These are phyloP conservation scores for Neopelma chrysocephalum DNA, from an alignment of 2,797 vertebrate species.

Conservation along the genomic window DNA sequence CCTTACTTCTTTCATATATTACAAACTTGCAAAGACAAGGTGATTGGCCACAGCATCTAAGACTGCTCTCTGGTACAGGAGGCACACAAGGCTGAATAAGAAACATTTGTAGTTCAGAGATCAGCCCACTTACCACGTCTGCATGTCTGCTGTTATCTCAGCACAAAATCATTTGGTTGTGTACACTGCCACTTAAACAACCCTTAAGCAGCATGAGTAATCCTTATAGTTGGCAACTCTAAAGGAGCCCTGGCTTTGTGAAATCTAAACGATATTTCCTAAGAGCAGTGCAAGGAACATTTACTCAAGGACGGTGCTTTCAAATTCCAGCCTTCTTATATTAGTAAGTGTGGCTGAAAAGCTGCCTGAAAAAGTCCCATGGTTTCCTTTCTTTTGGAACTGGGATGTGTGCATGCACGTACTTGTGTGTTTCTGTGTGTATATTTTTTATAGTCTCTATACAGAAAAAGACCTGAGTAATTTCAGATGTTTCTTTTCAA, in stretches of 20 bases:
- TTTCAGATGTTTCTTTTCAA: not conserved
- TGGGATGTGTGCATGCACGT: rapidly evolving
- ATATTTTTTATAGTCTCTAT: not conserved
- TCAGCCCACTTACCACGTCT: not conserved
- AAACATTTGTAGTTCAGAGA: conserved; percentile 16
- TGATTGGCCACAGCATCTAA: not conserved
- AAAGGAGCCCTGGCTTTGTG: conserved; percentile 18
- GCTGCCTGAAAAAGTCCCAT: not conserved
- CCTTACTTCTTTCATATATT: not conserved
- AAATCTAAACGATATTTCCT: conserved; percentile 16
- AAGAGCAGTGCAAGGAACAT: not conserved
- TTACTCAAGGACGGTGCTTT: not conserved
- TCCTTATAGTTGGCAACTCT: not conserved
- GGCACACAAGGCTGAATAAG: not conserved
- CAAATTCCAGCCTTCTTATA: conserved; percentile 3
- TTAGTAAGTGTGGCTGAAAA: not conserved
- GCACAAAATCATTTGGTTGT: conserved; percentile 41
- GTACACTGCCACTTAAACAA: conserved; percentile 33
- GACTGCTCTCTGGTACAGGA: not conserved
- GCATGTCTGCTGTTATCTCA: conserved; percentile 31
- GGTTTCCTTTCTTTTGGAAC: not conserved
- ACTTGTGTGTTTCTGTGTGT: not conserved
- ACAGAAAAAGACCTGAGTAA: not conserved
- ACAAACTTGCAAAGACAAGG: not conserved
- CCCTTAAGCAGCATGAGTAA: conserved; percentile 22